These are phyloP conservation scores for Pseudomyrmex flavicornis DNA, from an alignment of 1,140 invertebrate species.

Conservation along the genomic window DNA sequence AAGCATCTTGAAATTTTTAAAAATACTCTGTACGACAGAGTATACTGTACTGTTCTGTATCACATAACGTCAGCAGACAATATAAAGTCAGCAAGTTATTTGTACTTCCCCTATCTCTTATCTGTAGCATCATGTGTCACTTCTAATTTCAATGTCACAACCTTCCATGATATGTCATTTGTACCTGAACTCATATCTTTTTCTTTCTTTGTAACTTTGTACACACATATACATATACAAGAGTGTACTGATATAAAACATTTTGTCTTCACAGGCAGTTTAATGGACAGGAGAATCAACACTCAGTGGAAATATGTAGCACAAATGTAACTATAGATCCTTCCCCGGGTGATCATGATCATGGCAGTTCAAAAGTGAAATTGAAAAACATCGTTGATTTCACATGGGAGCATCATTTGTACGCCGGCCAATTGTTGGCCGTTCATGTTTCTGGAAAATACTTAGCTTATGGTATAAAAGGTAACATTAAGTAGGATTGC, in stretches of 20 bases:
- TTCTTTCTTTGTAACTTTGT: neutral
- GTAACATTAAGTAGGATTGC: conserved; percentile 83
- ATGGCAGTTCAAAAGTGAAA: conserved; percentile 95
- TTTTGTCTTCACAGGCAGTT: conserved; percentile 87
- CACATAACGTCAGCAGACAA: too few relatives aligned
- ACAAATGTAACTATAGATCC: conserved; percentile 90
- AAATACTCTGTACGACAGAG: too few relatives aligned
- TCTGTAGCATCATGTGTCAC: neutral
- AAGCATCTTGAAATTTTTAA: neutral
- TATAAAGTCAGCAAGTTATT: neutral
- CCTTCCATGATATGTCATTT: neutral
- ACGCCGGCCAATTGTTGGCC: conserved; percentile 94
- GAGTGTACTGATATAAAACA: neutral
- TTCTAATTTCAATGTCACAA: neutral
- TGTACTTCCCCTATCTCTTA: neutral
- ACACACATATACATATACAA: too few relatives aligned
- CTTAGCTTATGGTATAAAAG: conserved; percentile 96
- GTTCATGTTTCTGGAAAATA: conserved; percentile 94
- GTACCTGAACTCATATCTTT: neutral
- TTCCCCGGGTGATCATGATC: conserved; percentile 89
- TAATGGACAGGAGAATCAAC: conserved; percentile 89
- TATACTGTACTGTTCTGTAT: too few relatives aligned
- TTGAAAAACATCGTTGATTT: conserved; percentile 96
- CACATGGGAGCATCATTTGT: conserved; percentile 95
- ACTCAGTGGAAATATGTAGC: conserved; percentile 88